Evolutionary conservation across 2,113 vertebrate species (phyloP), one percentile per base, ranked within the genome.

Genomic region (Rhegmatorhina hoffmannsi): DNA sequence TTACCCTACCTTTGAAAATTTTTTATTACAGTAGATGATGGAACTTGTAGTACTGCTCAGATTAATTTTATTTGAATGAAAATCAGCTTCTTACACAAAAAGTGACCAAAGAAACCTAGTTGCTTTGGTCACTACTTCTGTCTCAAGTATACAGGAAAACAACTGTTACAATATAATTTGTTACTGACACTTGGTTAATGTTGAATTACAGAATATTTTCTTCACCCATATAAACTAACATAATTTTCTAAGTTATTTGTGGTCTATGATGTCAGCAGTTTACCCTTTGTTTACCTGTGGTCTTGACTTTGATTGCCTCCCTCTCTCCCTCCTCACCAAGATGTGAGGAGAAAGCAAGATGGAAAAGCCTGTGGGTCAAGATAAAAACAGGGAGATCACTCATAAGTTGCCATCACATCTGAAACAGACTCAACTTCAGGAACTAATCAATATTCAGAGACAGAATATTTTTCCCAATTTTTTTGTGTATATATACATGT

Each of bases 401-500:
- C 16, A 33, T 2, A 12, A n/a, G 13, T 56, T 70, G 26, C 10
- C 17, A 26, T 47, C 19, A 21, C 2, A 14, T n/a, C 26, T 4
- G 8, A 75, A 89, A 26, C 28, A 63, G 19, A 55, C 5, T 25
- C 4, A 10, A 43, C n/a, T 73, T 13, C 29, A 74, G 46, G 17
- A 73, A 49, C 6, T 43, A 24, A 5, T 4, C 6, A 80, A 31
- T 49, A 36, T 40, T 62, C 62, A 76, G 17, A 62, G 13, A 50
- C 15, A 33, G 52, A 50, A 7, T 17, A 2, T 3, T 29, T 47
- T 52, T 3, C 9, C 11, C 8, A 1, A 21, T 8, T 23, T 13
- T 3, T 43, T 73, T 73, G 2, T 38, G 4, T 36, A 36, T 34
- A 11, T 46, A 28, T 40, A 29, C 6, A 20, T 18, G 12, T 13